These are phyloP conservation scores for Sinosuthora webbiana DNA, from an alignment of 2,113 vertebrate species.

Conservation along the genomic window DNA sequence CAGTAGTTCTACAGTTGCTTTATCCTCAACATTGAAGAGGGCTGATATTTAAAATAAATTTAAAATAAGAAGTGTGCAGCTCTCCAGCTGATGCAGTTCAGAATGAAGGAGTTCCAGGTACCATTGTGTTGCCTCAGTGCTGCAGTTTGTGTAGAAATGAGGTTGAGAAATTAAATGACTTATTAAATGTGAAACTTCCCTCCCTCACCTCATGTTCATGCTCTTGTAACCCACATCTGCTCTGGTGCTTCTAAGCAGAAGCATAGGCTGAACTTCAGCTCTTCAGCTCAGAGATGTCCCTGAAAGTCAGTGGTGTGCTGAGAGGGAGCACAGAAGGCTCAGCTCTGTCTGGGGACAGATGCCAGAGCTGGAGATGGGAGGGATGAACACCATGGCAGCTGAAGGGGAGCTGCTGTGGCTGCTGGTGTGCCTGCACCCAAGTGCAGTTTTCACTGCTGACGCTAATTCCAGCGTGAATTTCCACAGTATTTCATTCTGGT, in stretches of 20 bases:
- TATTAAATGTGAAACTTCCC: background rate
- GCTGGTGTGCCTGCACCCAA: background rate
- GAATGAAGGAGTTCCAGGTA: background rate
- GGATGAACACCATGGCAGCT: rapidly evolving
- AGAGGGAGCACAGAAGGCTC: background rate
- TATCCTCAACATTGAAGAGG: background rate
- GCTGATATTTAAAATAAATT: background rate
- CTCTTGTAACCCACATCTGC: background rate
- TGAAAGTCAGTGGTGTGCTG: background rate
- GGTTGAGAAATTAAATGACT: background rate
- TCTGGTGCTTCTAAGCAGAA: background rate
- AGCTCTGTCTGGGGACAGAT: background rate
- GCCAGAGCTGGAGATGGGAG: background rate
- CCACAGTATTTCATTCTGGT: background rate
- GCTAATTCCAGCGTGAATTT: background rate
- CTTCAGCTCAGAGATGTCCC: background rate
- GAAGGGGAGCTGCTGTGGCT: background rate
- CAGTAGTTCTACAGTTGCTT: background rate
- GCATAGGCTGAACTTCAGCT: background rate
- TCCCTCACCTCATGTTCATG: background rate
- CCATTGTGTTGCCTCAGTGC: background rate
- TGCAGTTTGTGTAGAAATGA: background rate
- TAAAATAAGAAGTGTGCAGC: background rate
- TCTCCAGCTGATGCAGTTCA: background rate
- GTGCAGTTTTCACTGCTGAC: background rate